Conservation (phyloP, 2,888 invertebrate species). For the Agrochola lota region DNA sequence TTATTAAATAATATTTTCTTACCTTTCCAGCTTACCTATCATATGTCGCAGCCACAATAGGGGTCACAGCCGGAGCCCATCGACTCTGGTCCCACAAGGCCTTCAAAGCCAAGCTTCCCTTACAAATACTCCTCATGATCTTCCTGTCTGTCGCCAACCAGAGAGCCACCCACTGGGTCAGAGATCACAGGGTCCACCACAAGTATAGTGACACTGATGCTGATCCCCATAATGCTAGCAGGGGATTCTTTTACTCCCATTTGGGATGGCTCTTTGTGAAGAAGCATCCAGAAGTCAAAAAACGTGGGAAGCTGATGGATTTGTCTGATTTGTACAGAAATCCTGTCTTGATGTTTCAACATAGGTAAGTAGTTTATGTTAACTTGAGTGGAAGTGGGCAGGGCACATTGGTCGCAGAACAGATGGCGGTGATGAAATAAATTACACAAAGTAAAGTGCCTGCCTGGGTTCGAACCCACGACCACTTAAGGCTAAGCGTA, state of each 20-base stretch:
- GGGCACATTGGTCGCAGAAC: too few relatives aligned
- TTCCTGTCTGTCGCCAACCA: conserved; percentile 72
- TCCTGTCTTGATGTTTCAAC: conserved; percentile 93
- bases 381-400: too few relatives aligned
- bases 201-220: conserved; percentile 93
- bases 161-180: conserved; percentile 82
- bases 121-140: conserved; percentile 65
- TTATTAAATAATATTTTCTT: background rate
- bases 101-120: conserved; percentile 69
- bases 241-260: conserved; percentile 96
- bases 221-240: conserved; percentile 94
- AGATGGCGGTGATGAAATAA: too few relatives aligned
- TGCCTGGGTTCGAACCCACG: too few relatives aligned
- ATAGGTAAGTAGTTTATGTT: conserved; percentile 85
- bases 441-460: too few relatives aligned
- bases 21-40: conserved; percentile 58
- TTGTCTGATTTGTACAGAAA: conserved; percentile 93
- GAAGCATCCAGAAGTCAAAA: conserved; percentile 94
- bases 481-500: too few relatives aligned
- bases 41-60: conserved; percentile 64
- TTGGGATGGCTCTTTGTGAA: conserved; percentile 94
- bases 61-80: conserved; percentile 71
- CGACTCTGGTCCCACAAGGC: conserved; percentile 72
- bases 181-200: conserved; percentile 86
- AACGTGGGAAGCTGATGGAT: conserved; percentile 93